Conservation (phyloP, 2,113 vertebrate genomes). For the Bolborhynchus lineola region DNA sequence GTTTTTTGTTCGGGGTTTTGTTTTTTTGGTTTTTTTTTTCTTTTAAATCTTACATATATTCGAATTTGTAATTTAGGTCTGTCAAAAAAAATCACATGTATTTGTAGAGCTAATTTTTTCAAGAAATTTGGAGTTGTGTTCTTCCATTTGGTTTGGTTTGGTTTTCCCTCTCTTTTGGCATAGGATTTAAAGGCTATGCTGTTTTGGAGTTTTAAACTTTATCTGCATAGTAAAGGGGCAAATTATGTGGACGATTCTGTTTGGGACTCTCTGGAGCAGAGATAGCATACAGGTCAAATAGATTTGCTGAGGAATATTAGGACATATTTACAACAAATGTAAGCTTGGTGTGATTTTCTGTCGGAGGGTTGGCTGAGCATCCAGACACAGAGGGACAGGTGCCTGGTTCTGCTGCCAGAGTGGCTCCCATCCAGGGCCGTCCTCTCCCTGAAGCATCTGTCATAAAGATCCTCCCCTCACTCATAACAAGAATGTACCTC, state of each 20-base stretch:
- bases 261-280: background rate
- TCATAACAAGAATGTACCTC: too few species aligned
- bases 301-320: background rate
- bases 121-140: too few species aligned
- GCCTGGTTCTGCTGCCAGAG: background rate
- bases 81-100: fast-evolving
- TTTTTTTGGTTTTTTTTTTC: too few species aligned
- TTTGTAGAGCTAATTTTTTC: background rate
- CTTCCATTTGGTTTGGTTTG: background rate
- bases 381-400: background rate
- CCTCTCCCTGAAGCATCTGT: background rate
- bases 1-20: too few species aligned
- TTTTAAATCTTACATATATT: too few species aligned
- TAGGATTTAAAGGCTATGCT: background rate
- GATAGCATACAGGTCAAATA: fast-evolving
- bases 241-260: background rate
- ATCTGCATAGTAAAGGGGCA: background rate
- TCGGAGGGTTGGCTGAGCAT: background rate
- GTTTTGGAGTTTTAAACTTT: background rate
- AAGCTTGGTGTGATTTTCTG: background rate
- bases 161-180: background rate
- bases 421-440: fast-evolving
- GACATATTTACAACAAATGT: background rate
- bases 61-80: too few species aligned
- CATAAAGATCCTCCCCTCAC: background rate